Conservation (phyloP, 2,888 invertebrate species). For the Drosophila pegasa region DNA sequence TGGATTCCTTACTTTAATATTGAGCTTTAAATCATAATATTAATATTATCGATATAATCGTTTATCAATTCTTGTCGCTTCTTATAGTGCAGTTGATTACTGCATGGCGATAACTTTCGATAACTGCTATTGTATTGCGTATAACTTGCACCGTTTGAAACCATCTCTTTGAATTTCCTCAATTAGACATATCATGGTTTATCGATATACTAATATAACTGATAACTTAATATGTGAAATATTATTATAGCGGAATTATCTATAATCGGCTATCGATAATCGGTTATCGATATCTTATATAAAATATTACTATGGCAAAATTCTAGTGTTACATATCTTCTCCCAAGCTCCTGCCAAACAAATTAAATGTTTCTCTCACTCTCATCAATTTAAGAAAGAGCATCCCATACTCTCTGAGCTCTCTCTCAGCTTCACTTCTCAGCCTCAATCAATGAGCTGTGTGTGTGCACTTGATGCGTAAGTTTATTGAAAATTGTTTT, state of each 20-base stretch:
- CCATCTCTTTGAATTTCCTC: neutral
- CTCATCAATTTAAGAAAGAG: neutral
- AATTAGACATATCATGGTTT: neutral
- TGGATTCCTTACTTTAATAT: too few species aligned
- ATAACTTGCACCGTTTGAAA: too few species aligned
- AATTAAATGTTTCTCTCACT: neutral
- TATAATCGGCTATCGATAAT: too few species aligned
- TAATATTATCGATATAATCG: too few species aligned
- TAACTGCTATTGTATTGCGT: neutral
- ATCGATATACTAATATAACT: neutral
- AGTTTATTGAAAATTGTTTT: slow-evolving; percentile 41
- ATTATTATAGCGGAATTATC: too few species aligned
- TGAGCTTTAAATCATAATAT: too few species aligned
- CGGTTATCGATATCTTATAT: too few species aligned
- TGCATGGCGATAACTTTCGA: neutral
- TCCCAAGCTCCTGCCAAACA: too few species aligned
- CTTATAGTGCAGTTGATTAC: neutral
- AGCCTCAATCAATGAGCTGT: slow-evolving; percentile 5
- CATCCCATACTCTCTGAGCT: neutral
- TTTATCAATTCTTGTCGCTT: too few species aligned
- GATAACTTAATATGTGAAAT: neutral
- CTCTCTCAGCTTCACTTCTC: neutral
- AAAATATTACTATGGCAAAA: too few species aligned
- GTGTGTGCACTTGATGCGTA: slow-evolving; percentile 18
- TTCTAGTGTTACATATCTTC: too few species aligned